Evolutionary conservation across 2,797 vertebrate species (phyloP).

Genomic region (Bradypodion ventrale): DNA sequence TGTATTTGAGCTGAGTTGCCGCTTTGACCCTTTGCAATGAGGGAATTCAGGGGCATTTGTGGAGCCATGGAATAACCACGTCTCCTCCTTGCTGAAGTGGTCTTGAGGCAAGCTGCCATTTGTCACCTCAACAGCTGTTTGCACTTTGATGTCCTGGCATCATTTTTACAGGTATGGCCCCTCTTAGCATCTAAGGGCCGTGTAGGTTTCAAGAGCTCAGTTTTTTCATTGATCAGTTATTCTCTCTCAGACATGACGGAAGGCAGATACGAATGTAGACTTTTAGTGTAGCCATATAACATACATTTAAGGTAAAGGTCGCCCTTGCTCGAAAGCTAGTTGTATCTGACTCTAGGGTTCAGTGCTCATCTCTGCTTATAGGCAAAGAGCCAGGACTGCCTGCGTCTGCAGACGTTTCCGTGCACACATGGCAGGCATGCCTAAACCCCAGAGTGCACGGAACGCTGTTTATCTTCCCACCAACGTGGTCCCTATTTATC

Average conservation of each 20-base stretch:
- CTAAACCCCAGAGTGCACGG: too few species aligned
- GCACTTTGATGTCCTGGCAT: background rate
- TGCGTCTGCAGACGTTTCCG: too few species aligned
- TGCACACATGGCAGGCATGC: too few species aligned
- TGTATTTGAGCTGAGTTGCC: background rate
- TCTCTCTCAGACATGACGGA: background rate
- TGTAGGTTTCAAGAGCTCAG: background rate
- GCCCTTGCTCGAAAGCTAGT: too few species aligned
- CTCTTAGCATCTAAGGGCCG: background rate
- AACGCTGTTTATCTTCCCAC: too few species aligned
- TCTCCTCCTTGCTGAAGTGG: background rate
- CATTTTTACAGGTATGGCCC: background rate
- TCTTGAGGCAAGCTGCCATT: background rate
- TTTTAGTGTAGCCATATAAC: too few species aligned
- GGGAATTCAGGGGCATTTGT: background rate
- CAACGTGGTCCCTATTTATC: too few species aligned
- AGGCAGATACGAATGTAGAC: too few species aligned
- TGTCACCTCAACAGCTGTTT: background rate
- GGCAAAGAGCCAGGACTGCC: too few species aligned
- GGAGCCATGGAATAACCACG: background rate
- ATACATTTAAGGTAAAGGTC: too few species aligned
- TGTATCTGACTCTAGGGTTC: too few species aligned
- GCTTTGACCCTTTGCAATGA: background rate
- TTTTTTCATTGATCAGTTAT: background rate
- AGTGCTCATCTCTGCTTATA: too few species aligned